phyloP scores from a whole-genome alignment of 2,888 invertebrate species.

The Scaptomyza cyrtandrae region DNA sequence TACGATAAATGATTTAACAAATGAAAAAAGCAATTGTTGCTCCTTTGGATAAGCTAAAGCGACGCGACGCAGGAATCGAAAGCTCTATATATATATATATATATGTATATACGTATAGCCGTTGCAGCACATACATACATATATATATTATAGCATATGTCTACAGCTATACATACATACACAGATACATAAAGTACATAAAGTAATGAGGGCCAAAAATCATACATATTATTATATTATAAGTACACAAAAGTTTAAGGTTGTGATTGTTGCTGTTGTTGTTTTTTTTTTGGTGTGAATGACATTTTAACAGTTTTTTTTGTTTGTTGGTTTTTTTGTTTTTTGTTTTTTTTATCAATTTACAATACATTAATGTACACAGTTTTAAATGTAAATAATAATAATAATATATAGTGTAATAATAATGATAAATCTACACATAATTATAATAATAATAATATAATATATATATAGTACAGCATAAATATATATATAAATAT shows the following conservation, averaged over 20 bases:
- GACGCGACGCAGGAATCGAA: slow-evolving; percentile 4
- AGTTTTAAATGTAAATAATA: slow-evolving; percentile 54
- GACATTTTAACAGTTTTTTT: slow-evolving; percentile 51
- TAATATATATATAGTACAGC: slow-evolving; percentile 39
- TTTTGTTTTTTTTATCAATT: slow-evolving; percentile 40
- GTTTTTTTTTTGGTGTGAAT: slow-evolving; percentile 64
- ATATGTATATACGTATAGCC: slow-evolving; percentile 14
- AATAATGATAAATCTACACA: slow-evolving; percentile 60
- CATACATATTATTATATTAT: slow-evolving; percentile 26
- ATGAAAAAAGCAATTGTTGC: slow-evolving; percentile 43
- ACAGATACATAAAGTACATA: slow-evolving; percentile 25
- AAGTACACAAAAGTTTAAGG: slow-evolving; percentile 52
- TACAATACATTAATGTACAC: slow-evolving; percentile 74
- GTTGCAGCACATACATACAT: slow-evolving; percentile 21
- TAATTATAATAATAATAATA: slow-evolving; percentile 32
- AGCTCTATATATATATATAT: too few relatives aligned
- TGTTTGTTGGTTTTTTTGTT: slow-evolving; percentile 39
- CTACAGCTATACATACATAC: slow-evolving; percentile 15
- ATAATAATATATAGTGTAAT: slow-evolving; percentile 41
- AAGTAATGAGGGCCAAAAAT: slow-evolving; percentile 9
- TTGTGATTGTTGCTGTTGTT: slow-evolving; percentile 31
- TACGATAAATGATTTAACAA: slow-evolving; percentile 56
- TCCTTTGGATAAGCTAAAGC: slow-evolving; percentile 33
- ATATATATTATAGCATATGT: slow-evolving; percentile 22
- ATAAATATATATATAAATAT: slow-evolving; percentile 29